Evolutionary conservation across 2,888 invertebrate genomes (phyloP), one percentile per base, ranked within the genome.

Genomic region (Thecophora atra): DNA sequence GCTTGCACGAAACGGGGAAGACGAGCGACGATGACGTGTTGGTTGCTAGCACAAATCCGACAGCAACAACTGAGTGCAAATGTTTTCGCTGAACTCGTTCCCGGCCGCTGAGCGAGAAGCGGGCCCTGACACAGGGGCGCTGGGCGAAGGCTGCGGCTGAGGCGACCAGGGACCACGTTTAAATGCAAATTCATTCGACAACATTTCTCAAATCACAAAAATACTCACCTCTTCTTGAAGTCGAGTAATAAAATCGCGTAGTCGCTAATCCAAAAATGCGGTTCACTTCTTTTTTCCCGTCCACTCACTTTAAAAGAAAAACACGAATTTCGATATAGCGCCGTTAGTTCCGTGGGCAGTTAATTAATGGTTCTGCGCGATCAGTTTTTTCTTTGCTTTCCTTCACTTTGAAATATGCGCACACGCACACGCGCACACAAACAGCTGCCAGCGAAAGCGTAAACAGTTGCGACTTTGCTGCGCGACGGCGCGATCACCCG

Each of bases 401-500:
- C 6, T 51, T 65, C 51, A 26, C 26, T 65, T 47, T 51, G 19
- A 1, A 21, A 15, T 28, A 28, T 30, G 37, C 37, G 7, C 58
- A 56, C 47, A 62, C 47, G 51, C 60, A 62, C 69, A 51, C 69
- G 15, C 47, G 30, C 63, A 30, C 19, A 24, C 28, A 28, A 17
- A 21, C 11, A 21, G 63, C 64, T 4, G 26, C 17, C 56, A 54
- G 70, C 30, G 70, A 70, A 70, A 63, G 47, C 47, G 54, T 42
- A 60, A 58, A 71, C 60, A 51, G 28, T 37, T 28, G 1, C 15
- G 15, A 54, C 71, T 71, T 69, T 68, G 72, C 71, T 69, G 51
- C 69, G 66, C 73, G 74, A 71, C 71, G 64, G 69, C 65, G 71
- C 72, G 62, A 58, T 42, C 42, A 13, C 19, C 44, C 67, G 15